A percentile compares a stretch with the other conserved stretches of the same genome.
Conservation (phyloP, 1,140 invertebrate species). For the Brachionus sp. region DNA sequence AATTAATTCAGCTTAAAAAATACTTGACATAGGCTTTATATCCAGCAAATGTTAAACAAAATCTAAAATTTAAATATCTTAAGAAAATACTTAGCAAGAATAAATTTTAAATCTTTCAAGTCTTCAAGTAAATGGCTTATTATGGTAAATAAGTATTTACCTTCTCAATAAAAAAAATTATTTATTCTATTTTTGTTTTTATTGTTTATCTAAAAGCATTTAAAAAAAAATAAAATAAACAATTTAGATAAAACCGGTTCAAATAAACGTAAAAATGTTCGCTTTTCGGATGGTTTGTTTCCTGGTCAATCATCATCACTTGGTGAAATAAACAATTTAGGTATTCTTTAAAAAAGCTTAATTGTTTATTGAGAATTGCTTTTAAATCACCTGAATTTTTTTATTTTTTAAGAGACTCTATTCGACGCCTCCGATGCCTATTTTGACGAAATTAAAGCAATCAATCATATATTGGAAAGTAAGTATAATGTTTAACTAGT, state of each 20-base stretch:
- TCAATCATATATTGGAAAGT: conserved; percentile 4
- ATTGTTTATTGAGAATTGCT: not conserved
- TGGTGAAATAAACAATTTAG: not conserved
- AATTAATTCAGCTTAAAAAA: not conserved
- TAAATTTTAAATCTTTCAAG: not conserved
- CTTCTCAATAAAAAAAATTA: not conserved
- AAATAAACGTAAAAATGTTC: conserved; percentile 34
- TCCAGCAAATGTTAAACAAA: not conserved
- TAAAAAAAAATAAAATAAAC: not conserved
- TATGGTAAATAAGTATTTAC: not conserved
- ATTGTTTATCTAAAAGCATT: not conserved
- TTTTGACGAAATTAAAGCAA: conserved; percentile 20
- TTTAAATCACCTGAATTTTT: not conserved
- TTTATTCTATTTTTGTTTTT: not conserved
- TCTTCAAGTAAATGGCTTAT: not conserved
- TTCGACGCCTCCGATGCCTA: not conserved
- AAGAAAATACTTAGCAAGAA: not conserved
- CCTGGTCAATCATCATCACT: not conserved
- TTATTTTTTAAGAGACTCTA: not conserved
- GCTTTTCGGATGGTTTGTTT: conserved; percentile 32
- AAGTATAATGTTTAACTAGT: conserved; percentile 17
- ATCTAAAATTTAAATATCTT: conserved; percentile 29
- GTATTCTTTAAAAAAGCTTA: not conserved
- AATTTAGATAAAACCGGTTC: not conserved
- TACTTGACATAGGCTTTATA: conserved; percentile 10